phyloP scores from a whole-genome alignment of 2,797 vertebrate species.

The Taenioides sp. region DNA sequence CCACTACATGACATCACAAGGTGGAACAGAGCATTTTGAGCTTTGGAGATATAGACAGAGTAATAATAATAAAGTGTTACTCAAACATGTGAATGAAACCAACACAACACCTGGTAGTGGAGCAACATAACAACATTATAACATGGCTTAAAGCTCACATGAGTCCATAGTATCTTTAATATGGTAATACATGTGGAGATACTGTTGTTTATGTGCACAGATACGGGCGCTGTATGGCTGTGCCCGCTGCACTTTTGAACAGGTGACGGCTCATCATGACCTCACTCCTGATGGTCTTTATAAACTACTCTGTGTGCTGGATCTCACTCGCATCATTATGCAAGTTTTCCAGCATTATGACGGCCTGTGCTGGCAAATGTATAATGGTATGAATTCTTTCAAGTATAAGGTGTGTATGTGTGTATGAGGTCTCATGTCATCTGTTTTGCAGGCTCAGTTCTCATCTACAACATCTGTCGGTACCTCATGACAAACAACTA shows the following conservation, averaged over 20 bases:
- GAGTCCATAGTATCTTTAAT: neutral
- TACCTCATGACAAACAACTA: conserved; percentile 86
- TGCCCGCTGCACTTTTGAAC: conserved; percentile 82
- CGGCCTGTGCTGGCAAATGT: conserved; percentile 87
- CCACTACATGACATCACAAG: no score
- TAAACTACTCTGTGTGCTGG: conserved; percentile 81
- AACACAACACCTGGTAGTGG: no score
- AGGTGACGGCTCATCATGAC: conserved; percentile 73
- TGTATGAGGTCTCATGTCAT: neutral
- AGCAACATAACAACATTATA: no score
- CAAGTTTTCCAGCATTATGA: conserved; percentile 87
- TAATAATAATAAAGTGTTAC: no score
- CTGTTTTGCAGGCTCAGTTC: conserved; percentile 81
- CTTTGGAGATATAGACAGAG: no score
- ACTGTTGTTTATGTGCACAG: conserved; percentile 63
- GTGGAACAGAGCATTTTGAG: no score
- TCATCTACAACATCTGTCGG: conserved; percentile 90
- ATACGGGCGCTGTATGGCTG: conserved; percentile 83
- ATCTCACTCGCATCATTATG: conserved; percentile 84
- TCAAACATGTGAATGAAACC: no score
- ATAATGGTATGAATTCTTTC: conserved; percentile 81
- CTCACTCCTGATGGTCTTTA: conserved; percentile 73
- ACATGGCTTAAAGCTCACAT: no score
- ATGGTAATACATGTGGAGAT: neutral
- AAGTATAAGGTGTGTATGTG: no score